These are phyloP conservation scores for Chanos chanos DNA, from an alignment of 2,797 vertebrate genomes.

Conservation along the genomic window DNA sequence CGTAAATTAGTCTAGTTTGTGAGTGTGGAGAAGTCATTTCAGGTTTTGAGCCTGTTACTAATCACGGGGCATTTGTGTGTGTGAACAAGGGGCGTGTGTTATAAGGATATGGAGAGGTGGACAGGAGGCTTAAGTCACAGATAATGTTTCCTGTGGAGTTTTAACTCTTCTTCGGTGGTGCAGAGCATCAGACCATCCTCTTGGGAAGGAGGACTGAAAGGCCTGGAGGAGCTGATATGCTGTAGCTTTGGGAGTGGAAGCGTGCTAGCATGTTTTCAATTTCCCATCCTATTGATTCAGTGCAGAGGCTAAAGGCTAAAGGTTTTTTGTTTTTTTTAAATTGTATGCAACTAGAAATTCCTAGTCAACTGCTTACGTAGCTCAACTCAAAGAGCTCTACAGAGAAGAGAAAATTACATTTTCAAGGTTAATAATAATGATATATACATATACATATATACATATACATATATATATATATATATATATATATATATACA, in stretches of 20 bases:
- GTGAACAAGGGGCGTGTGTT: neutral
- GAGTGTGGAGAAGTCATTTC: neutral
- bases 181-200: slow-evolving; percentile 7
- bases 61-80: neutral
- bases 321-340: slow-evolving; percentile 29
- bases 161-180: neutral
- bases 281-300: slow-evolving; percentile 28
- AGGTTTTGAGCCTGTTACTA: neutral
- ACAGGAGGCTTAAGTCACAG: neutral
- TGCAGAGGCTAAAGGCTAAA: slow-evolving; percentile 14
- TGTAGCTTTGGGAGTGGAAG: neutral
- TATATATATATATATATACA: no score
- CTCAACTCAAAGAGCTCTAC: neutral
- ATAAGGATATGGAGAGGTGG: neutral
- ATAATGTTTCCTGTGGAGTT: neutral
- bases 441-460: no score
- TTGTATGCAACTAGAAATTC: slow-evolving; percentile 2
- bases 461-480: no score
- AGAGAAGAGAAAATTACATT: neutral
- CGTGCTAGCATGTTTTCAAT: slow-evolving; percentile 24
- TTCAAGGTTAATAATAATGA: neutral
- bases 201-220: neutral
- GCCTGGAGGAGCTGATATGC: neutral
- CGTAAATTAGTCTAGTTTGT: no score
- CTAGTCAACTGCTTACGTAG: slow-evolving; percentile 7